Conservation (phyloP, 2,888 invertebrate genomes). For the Hartigia nigra region DNA sequence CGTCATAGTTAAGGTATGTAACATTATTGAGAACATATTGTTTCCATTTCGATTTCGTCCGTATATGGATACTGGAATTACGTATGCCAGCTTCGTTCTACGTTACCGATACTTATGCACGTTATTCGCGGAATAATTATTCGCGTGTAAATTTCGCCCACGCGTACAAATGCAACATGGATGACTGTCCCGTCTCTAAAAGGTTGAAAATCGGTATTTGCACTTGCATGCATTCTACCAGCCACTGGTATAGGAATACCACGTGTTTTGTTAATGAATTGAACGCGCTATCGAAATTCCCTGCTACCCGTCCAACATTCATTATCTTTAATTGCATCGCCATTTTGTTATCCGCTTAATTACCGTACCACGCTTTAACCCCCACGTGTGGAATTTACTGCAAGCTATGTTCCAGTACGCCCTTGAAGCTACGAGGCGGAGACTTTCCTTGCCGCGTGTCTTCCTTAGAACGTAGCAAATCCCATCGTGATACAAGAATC, state of each 20-base stretch:
- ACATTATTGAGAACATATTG: neutral
- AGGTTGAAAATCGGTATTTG: constrained; percentile 29
- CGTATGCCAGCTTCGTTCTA: neutral
- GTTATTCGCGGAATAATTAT: constrained; percentile 37
- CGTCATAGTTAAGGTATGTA: neutral
- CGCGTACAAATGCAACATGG: constrained; percentile 18
- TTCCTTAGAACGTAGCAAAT: neutral
- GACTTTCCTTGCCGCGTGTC: neutral
- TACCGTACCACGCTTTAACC: neutral
- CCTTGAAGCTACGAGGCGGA: neutral
- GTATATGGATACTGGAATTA: neutral
- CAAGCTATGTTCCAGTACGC: neutral
- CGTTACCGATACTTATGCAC: constrained; percentile 19
- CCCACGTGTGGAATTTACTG: constrained; percentile 1
- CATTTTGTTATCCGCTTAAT: constrained; percentile 28
- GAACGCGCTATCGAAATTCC: constrained; percentile 27
- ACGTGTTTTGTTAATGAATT: constrained; percentile 43
- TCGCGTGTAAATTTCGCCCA: constrained; percentile 36
- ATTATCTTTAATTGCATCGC: constrained; percentile 37
- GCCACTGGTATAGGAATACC: constrained; percentile 28
- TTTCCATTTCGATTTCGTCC: neutral
- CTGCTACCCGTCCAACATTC: constrained; percentile 7
- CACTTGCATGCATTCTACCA: constrained; percentile 11
- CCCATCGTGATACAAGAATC: neutral
- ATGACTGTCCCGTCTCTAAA: constrained; percentile 9